Base-by-base conservation (phyloP, 2,113 vertebrate species). In the Colius striatus region DNA sequence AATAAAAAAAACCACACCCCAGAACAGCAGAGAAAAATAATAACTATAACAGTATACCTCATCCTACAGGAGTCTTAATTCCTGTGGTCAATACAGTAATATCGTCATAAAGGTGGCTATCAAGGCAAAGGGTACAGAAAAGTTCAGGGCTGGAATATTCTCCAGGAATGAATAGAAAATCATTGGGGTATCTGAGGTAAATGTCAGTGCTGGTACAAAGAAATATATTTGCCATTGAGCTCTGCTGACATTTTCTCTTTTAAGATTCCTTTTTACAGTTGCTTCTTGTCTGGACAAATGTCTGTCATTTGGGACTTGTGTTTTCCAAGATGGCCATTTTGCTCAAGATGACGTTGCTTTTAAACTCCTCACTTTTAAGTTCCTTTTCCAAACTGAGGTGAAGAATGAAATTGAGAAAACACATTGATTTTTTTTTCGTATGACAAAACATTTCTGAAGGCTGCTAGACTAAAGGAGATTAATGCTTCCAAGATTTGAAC, bases 191-290 rank as follows among this genome's bases (percentile, higher is more conserved):
- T 81, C 50, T 45, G 71, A 93, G 68, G 87, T 89, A 95, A 91
- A 90, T 95, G 72, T 94, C 78, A 95, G 51, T 60, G 43, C 36
- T 16, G 23, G 55, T 76, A 70, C 26, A 60, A 63, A 91, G 51
- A 58, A 87, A 73, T 73, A 10, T 27, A 79, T 87, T 91, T 92
- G 45, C 81, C 57, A 32, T 54, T 94, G 92, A 92, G 23, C 53
- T 90, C 70, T 83, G 63, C 72, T 93, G 82, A 86, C 68, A 75
- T 90, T 97, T 95, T 71, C 72, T 80, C 75, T 94, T 92, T 82
- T 54, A 95, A 82, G 84, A 57, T 72, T 34, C 25, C 12, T 87
- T 83, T 85, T 80, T 60, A 36, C 47, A 36, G 23, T 43, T 84
- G 29, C 23, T 93, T 76, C 50, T 88, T 47, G 22, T 48, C 76